Conservation (phyloP, 2,113 vertebrate species). For the Rhinolophus sinicus region DNA sequence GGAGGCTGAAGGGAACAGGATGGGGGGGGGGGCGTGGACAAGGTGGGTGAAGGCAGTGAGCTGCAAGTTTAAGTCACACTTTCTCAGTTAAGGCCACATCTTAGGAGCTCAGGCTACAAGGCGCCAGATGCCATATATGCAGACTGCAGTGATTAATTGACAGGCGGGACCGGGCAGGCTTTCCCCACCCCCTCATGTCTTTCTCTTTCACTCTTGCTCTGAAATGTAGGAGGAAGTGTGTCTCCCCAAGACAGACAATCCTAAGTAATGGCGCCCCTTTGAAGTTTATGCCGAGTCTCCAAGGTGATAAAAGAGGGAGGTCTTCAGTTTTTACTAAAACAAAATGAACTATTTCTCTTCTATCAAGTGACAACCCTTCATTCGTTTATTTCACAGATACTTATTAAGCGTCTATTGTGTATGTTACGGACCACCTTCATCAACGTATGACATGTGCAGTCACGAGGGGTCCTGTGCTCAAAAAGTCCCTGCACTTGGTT, state of each 20-base stretch:
- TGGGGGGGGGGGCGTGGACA: background rate
- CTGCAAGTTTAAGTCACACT: conserved; percentile 15
- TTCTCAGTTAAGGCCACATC: background rate
- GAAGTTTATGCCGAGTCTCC: background rate
- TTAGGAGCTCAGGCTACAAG: background rate
- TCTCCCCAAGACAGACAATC: background rate
- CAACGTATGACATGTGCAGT: background rate
- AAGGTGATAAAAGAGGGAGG: background rate
- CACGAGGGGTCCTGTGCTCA: background rate
- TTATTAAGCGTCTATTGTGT: background rate
- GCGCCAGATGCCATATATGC: background rate
- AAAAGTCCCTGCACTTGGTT: background rate
- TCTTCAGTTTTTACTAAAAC: conserved; percentile 9
- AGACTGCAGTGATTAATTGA: background rate
- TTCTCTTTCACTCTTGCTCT: background rate
- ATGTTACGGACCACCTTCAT: background rate
- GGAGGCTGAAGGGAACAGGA: background rate
- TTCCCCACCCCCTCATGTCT: background rate
- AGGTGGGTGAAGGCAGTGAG: background rate
- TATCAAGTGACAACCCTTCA: background rate
- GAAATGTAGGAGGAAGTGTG: background rate
- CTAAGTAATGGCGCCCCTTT: background rate
- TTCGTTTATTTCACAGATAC: background rate
- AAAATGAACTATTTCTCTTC: background rate
- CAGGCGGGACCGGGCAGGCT: background rate